phyloP scores from a whole-genome alignment of 2,797 vertebrate genomes.

The Sebastes hopkinsi region DNA sequence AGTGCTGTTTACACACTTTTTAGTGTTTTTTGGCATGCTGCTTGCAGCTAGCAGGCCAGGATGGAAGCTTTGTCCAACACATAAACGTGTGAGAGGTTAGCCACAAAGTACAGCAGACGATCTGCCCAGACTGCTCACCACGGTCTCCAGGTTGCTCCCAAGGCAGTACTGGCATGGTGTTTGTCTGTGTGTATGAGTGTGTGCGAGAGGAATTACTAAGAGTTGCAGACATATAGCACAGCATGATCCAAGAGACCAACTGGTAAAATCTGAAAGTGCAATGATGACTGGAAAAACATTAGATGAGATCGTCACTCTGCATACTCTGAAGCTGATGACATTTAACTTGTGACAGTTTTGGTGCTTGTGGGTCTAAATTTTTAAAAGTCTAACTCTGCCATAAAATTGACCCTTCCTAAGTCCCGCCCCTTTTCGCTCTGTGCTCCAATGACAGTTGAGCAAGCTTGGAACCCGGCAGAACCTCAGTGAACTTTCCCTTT shows the following conservation, averaged over 20 bases:
- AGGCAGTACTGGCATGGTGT: conserved; percentile 46
- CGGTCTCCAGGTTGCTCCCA: conserved; percentile 58
- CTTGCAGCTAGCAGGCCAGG: conserved; percentile 39
- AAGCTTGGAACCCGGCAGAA: too few relatives aligned
- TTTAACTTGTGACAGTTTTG: background rate
- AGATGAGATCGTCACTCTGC: background rate
- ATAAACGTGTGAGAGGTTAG: conserved; percentile 51
- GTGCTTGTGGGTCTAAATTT: background rate
- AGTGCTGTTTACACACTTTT: conserved; percentile 43
- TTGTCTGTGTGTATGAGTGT: conserved; percentile 56
- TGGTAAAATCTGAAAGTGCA: conserved; percentile 36
- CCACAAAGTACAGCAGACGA: conserved; percentile 43
- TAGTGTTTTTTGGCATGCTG: conserved; percentile 50
- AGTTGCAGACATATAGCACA: conserved; percentile 46
- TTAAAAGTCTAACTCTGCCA: background rate
- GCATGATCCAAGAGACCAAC: conserved; percentile 45
- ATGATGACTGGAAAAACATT: conserved; percentile 36
- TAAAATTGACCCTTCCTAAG: background rate
- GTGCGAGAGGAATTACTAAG: conserved; percentile 44
- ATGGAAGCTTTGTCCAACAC: conserved; percentile 39
- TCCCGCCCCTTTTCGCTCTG: background rate
- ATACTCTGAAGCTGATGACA: background rate
- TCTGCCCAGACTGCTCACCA: conserved; percentile 59
- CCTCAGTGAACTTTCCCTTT: too few relatives aligned
- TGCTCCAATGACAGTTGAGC: too few relatives aligned